These are phyloP conservation scores for Volucella bombylans DNA, from an alignment of 2,888 invertebrate species.

Conservation along the genomic window DNA sequence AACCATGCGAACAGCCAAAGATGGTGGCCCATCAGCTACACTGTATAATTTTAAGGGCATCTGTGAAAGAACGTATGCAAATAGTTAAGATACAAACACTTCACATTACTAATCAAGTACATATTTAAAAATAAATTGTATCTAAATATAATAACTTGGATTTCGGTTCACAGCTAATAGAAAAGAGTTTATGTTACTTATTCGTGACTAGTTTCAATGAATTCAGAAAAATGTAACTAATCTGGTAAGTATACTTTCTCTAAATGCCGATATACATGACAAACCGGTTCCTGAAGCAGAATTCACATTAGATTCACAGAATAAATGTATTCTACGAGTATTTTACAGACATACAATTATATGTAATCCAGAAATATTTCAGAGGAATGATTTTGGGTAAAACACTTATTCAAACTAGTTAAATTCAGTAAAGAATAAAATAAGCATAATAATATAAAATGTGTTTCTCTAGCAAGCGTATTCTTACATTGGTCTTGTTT, in stretches of 20 bases:
- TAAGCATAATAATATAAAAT: too few species aligned
- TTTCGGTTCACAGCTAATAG: too few species aligned
- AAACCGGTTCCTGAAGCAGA: constrained; percentile 9
- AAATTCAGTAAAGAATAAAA: too few species aligned
- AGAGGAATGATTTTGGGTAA: too few species aligned
- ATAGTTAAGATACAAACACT: too few species aligned
- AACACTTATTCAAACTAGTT: too few species aligned
- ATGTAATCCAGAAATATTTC: background rate
- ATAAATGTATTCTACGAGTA: background rate
- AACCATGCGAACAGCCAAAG: constrained; percentile 88
- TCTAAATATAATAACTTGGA: too few species aligned
- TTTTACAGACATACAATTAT: too few species aligned
- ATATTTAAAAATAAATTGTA: background rate
- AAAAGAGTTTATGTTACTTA: background rate
- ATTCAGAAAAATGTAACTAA: constrained; percentile 11
- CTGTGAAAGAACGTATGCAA: background rate
- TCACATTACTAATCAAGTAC: background rate
- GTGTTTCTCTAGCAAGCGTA: too few species aligned
- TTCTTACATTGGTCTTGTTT: constrained; percentile 24
- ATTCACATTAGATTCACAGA: background rate
- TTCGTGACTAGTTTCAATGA: constrained; percentile 48
- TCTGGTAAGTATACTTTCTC: background rate
- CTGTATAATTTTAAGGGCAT: constrained; percentile 86
- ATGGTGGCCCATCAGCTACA: constrained; percentile 91
- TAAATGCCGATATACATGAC: background rate